Conservation (phyloP, 2,797 vertebrate species). For the Hafferia zeledoni region DNA sequence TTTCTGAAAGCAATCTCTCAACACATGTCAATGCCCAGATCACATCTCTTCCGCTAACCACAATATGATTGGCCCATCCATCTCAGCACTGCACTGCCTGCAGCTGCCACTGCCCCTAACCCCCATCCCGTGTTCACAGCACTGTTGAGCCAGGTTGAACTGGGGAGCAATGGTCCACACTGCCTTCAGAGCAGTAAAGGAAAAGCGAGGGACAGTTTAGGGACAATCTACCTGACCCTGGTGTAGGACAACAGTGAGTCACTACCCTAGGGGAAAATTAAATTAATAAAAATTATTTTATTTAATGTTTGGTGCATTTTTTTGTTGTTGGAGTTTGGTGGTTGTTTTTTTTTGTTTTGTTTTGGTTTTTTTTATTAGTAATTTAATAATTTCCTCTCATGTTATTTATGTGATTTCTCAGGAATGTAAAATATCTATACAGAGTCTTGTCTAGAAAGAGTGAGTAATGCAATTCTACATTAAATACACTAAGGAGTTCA, state of each 20-base stretch:
- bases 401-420: not conserved
- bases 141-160: not conserved
- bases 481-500: constrained; percentile 29
- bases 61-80: not conserved
- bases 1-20: too few relatives aligned
- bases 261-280: not conserved
- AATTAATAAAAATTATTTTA: not conserved
- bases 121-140: not conserved
- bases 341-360: too few relatives aligned
- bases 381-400: not conserved
- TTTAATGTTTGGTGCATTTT: too few relatives aligned
- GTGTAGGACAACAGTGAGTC: not conserved
- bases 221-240: not conserved
- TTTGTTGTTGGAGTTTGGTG: too few relatives aligned
- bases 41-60: not conserved
- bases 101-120: not conserved
- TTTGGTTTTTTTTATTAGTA: not conserved
- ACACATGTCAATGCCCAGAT: not conserved
- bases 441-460: not conserved
- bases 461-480: constrained; percentile 28
- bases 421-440: not conserved
- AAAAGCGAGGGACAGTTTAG: not conserved
- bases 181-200: not conserved
- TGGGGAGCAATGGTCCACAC: not conserved
- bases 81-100: not conserved